Evolutionary conservation across 2,113 vertebrate species (phyloP).

Genomic region (Calcarius ornatus): DNA sequence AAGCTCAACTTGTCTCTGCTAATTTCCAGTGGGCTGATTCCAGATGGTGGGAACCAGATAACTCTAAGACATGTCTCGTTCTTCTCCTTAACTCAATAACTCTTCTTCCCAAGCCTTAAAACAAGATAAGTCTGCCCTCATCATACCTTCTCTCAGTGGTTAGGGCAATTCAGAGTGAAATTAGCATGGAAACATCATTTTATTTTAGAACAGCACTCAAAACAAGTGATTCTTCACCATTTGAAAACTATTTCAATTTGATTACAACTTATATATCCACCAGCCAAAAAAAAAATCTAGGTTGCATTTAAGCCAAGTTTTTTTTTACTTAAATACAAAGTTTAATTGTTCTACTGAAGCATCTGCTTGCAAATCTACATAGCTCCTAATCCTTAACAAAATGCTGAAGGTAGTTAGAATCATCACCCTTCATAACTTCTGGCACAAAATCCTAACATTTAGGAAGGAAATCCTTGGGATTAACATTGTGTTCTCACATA

Average conservation of each 20-base stretch:
- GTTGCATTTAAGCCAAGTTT: background rate
- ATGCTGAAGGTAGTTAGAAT: background rate
- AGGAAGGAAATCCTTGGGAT: slow-evolving; percentile 20
- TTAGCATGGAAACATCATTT: background rate
- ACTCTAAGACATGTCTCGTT: background rate
- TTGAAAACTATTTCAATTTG: background rate
- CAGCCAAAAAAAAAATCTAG: background rate
- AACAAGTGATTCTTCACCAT: background rate
- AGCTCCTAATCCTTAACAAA: background rate
- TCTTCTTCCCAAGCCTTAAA: background rate
- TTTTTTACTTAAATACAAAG: background rate
- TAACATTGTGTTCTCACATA: background rate
- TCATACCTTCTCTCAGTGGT: background rate
- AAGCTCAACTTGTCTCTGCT: background rate
- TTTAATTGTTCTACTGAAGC: background rate
- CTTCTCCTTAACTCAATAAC: background rate
- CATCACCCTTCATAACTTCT: background rate
- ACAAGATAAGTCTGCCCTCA: background rate
- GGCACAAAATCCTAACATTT: slow-evolving; percentile 24
- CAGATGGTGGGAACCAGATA: background rate
- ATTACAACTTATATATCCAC: background rate
- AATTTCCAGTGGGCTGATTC: background rate
- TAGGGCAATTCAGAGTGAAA: background rate
- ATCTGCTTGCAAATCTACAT: background rate
- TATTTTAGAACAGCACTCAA: background rate